Percentiles rank a stretch among this genome's conserved stretches.
phyloP scores from a whole-genome alignment of 2,888 invertebrate genomes.

The Crioceris asparagi region DNA sequence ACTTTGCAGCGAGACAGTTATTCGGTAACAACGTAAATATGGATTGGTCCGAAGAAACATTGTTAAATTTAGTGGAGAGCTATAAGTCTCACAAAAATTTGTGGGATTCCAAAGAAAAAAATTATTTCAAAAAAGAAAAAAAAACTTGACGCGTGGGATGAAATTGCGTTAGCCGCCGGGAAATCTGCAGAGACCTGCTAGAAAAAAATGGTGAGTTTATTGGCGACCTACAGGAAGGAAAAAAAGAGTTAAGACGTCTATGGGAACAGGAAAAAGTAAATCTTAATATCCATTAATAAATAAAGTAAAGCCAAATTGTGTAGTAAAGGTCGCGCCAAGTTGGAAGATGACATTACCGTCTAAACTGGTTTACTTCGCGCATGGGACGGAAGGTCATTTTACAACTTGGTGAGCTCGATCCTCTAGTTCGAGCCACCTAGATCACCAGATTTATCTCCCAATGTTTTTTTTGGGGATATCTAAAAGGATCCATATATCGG shows the following conservation, averaged over 20 bases:
- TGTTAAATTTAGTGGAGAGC: not conserved
- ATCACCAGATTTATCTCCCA: too few relatives aligned
- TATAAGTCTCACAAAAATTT: not conserved
- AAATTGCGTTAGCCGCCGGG: not conserved
- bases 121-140: conserved; percentile 1
- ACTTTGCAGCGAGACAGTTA: too few relatives aligned
- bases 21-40: too few relatives aligned
- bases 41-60: not conserved
- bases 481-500: too few relatives aligned
- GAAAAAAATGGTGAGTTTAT: conserved; percentile 1
- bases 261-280: not conserved
- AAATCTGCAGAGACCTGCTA: not conserved
- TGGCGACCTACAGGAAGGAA: not conserved
- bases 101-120: not conserved
- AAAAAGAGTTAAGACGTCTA: not conserved
- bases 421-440: too few relatives aligned
- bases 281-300: not conserved
- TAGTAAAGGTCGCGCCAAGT: too few relatives aligned
- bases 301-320: too few relatives aligned
- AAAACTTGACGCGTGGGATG: not conserved
- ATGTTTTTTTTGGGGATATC: too few relatives aligned
- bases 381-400: too few relatives aligned
- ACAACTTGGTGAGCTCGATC: too few relatives aligned
- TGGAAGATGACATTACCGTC: too few relatives aligned
- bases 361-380: too few relatives aligned